phyloP scores from a whole-genome alignment of 2,888 invertebrate genomes.

The Horisme vitalbata region DNA sequence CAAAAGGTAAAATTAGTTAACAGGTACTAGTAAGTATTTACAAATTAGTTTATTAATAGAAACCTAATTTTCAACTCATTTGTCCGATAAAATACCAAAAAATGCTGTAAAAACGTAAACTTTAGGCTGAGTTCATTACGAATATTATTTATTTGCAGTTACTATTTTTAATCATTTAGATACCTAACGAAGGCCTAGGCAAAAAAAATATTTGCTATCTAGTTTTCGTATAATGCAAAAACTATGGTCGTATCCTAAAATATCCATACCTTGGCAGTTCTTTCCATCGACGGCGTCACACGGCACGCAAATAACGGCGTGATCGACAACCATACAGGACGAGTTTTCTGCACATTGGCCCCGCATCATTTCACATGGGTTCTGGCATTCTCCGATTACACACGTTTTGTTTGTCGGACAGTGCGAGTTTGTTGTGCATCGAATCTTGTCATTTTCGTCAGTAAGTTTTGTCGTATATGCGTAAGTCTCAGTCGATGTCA shows the following conservation, averaged over 20 bases:
- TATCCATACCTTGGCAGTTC: conserved; percentile 85
- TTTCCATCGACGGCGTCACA: conserved; percentile 83
- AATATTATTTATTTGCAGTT: too few relatives aligned
- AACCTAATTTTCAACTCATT: conserved; percentile 47
- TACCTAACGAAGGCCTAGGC: too few relatives aligned
- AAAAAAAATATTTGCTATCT: too few relatives aligned
- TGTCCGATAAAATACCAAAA: conserved; percentile 73
- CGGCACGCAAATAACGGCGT: conserved; percentile 84
- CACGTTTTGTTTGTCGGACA: conserved; percentile 86
- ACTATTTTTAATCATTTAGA: too few relatives aligned
- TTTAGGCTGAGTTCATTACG: too few relatives aligned
- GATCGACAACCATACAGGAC: conserved; percentile 84
- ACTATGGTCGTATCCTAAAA: conserved; percentile 49
- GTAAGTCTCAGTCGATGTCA: conserved; percentile 64
- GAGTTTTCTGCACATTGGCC: conserved; percentile 83
- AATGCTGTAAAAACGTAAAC: conserved; percentile 3
- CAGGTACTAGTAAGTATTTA: too few relatives aligned
- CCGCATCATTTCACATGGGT: conserved; percentile 80
- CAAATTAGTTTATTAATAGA: conserved; percentile 26
- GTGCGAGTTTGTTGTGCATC: conserved; percentile 85
- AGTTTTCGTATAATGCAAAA: conserved; percentile 23
- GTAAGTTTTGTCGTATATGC: conserved; percentile 42
- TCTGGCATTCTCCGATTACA: conserved; percentile 84
- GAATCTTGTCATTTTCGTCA: conserved; percentile 54
- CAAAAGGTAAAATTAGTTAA: conserved; percentile 41